Percentiles rank a stretch among this genome's conserved stretches.
Conservation (phyloP, 2,888 invertebrate species). For the Chirona hameri region DNA sequence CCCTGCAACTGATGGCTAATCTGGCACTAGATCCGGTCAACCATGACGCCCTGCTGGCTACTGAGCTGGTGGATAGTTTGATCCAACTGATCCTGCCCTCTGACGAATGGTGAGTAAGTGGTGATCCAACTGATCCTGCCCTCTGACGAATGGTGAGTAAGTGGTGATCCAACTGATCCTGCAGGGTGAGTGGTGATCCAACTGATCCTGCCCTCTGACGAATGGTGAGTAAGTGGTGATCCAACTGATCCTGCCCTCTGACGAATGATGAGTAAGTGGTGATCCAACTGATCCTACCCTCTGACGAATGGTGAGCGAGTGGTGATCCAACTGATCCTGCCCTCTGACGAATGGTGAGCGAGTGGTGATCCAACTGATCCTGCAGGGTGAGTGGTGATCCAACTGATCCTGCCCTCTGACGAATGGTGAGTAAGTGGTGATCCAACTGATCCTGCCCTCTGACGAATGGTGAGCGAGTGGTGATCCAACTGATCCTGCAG, state of each 20-base stretch:
- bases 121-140: conserved; percentile 60
- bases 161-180: conserved; percentile 57
- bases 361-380: too few species aligned
- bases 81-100: conserved; percentile 61
- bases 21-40: conserved; percentile 57
- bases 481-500: too few species aligned
- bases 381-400: too few species aligned
- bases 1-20: conserved; percentile 58
- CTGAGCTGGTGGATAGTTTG: conserved; percentile 58
- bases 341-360: too few species aligned
- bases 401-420: too few species aligned
- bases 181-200: conserved; percentile 52
- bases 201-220: conserved; percentile 60
- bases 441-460: too few species aligned
- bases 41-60: conserved; percentile 55
- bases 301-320: too few species aligned
- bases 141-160: conserved; percentile 58
- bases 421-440: too few species aligned
- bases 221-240: conserved; percentile 46
- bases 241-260: background rate
- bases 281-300: too few species aligned
- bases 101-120: conserved; percentile 55
- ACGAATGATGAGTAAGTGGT: too few species aligned
- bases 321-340: too few species aligned
- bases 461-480: too few species aligned